These are phyloP conservation scores for Simalia tracyae DNA, from an alignment of 2,797 vertebrate species.

Conservation along the genomic window DNA sequence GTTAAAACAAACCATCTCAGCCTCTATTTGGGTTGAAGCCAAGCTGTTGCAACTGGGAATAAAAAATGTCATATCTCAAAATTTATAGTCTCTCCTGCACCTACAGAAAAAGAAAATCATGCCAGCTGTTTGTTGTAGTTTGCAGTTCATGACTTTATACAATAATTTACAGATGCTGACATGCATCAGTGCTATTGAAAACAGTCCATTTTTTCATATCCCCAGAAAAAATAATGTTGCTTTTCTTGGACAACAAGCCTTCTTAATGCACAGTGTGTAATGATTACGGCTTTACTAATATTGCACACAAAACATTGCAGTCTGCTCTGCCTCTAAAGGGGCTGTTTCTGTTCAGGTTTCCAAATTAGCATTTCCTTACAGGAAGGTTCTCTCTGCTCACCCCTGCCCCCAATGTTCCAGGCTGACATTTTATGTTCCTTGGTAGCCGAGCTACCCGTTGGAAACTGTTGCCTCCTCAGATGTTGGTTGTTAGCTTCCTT, in stretches of 20 bases:
- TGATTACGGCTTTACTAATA: background rate
- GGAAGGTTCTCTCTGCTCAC: background rate
- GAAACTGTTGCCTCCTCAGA: background rate
- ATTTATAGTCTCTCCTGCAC: background rate
- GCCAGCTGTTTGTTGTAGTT: background rate
- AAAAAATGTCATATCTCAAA: constrained; percentile 19
- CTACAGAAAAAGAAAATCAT: background rate
- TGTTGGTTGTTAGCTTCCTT: background rate
- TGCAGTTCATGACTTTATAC: constrained; percentile 3
- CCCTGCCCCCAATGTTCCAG: background rate
- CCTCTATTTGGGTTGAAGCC: constrained; percentile 5
- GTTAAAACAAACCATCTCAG: constrained; percentile 10
- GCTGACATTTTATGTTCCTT: background rate
- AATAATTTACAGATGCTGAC: background rate
- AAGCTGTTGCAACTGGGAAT: constrained; percentile 1
- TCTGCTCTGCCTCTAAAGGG: background rate
- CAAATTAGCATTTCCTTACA: background rate
- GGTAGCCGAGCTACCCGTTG: too few relatives aligned
- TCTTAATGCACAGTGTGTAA: background rate
- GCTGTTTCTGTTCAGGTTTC: background rate
- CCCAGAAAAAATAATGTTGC: background rate
- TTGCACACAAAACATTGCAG: background rate
- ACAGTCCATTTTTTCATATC: background rate
- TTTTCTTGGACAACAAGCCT: background rate
- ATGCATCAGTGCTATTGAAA: background rate